These are phyloP conservation scores for Phrynosoma blainvillii DNA, from an alignment of 2,113 vertebrate species.

Conservation along the genomic window DNA sequence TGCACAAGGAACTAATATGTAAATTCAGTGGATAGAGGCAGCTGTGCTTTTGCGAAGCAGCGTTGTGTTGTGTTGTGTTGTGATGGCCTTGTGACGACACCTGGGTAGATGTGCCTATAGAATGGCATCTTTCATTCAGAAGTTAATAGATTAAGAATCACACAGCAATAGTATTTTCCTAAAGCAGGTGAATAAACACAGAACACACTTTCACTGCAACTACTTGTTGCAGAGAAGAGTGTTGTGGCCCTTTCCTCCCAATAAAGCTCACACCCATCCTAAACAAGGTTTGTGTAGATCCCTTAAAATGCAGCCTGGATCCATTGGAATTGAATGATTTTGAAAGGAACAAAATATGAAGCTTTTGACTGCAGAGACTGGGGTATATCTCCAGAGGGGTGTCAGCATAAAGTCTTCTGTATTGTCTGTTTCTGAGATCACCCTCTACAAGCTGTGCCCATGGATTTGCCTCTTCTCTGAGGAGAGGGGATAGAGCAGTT, in stretches of 20 bases:
- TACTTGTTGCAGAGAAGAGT: conserved; percentile 3
- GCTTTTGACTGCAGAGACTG: not conserved
- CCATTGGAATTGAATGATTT: not conserved
- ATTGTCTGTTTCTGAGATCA: not conserved
- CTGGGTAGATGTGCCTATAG: conserved; percentile 51
- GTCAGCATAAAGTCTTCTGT: not conserved
- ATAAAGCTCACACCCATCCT: not conserved
- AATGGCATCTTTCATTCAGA: conserved; percentile 61
- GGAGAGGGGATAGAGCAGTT: too few species aligned
- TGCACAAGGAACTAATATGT: conserved; percentile 58
- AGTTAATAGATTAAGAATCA: conserved; percentile 42
- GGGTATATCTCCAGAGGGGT: not conserved
- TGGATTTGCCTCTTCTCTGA: not conserved
- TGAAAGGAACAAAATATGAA: not conserved
- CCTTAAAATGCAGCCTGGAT: not conserved
- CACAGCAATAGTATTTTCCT: not conserved
- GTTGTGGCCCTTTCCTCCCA: not conserved
- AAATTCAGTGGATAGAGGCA: conserved; percentile 65
- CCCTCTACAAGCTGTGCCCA: not conserved
- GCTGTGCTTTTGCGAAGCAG: conserved; percentile 56
- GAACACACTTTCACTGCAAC: not conserved
- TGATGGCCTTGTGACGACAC: conserved; percentile 51
- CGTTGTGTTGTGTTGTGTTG: conserved; percentile 48
- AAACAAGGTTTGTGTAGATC: not conserved
- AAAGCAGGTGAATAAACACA: not conserved